Evolutionary conservation across 2,888 invertebrate genomes (phyloP).

Genomic region (Silvanus unidentatus): DNA sequence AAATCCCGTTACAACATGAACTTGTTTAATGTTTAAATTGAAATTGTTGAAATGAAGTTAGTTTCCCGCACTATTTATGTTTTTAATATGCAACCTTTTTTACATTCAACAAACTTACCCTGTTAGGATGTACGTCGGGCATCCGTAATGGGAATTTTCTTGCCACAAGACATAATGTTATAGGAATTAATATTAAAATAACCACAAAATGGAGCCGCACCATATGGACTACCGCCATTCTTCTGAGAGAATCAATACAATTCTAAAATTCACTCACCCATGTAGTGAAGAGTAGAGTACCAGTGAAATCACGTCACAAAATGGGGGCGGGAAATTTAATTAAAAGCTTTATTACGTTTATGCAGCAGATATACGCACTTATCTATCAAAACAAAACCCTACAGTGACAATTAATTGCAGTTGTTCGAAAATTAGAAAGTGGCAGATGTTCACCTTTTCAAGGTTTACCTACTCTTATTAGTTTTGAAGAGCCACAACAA

Average conservation of each 20-base stretch:
- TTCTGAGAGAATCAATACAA: constrained; percentile 10
- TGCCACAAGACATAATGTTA: constrained; percentile 36
- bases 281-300: no score
- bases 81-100: constrained; percentile 17
- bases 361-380: no score
- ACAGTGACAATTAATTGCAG: no score
- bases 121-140: constrained; percentile 75
- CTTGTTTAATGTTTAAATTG: neutral
- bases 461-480: no score
- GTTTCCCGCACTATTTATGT: constrained; percentile 12
- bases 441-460: no score
- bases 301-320: no score
- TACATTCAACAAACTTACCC: constrained; percentile 52
- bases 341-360: no score
- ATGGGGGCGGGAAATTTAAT: no score
- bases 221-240: constrained; percentile 41
- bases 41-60: neutral
- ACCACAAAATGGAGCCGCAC: constrained; percentile 28
- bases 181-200: constrained; percentile 28
- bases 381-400: no score
- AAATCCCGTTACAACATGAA: no score
- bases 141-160: constrained; percentile 67
- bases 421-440: no score
- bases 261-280: neutral
- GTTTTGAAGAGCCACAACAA: no score